Base-by-base conservation (phyloP, 2,797 vertebrate genomes). In the Heliangelus exortis region DNA sequence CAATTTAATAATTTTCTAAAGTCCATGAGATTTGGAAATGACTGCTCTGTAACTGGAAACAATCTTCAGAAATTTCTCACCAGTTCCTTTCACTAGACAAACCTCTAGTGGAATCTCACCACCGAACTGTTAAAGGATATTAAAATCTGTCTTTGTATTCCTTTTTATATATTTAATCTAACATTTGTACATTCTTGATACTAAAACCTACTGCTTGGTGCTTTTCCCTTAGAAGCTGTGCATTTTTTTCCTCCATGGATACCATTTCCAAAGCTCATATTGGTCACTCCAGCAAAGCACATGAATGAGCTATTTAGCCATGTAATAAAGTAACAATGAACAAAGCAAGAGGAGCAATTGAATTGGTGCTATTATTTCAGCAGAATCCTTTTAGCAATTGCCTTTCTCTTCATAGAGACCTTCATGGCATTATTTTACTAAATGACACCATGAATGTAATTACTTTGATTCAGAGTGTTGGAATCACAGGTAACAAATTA, bases 381-480 rank as follows among this genome's bases (percentile, higher is more conserved):
- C 62, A 79, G 85, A 89, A 80, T 62, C 76, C 85, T 87, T 92
- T 83, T 66, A 84, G 84, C 59, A 84, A 92, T 92, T 93, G 91
- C 93, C 72, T 93, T 66, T 94, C 87, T 93, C 80, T 94, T 96
- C 68, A 65, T 19, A 81, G 86, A 93, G 63, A 73, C 90, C 74
- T 91, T 86, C 47, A 29, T 1, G 4, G 72, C 76, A 90, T 96
- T 96, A 96, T 96, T 94, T 96, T 89, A 90, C 92, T 93, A 78
- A 87, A 89, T 95, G 94, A 94, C 94, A 93, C 68, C 25, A 28
- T 72, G 84, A 92, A 84, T 81, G 89, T 96, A 95, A 96, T 97
- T 97, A 96, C 93, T 96, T 96, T 97, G 96, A 96, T 97, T 97
- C 94, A 96, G 84, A 84, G 93, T 87, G 81, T 71, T 92, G 88